These are phyloP conservation scores for Molorchus minor DNA, from an alignment of 2,888 invertebrate species.

Conservation along the genomic window DNA sequence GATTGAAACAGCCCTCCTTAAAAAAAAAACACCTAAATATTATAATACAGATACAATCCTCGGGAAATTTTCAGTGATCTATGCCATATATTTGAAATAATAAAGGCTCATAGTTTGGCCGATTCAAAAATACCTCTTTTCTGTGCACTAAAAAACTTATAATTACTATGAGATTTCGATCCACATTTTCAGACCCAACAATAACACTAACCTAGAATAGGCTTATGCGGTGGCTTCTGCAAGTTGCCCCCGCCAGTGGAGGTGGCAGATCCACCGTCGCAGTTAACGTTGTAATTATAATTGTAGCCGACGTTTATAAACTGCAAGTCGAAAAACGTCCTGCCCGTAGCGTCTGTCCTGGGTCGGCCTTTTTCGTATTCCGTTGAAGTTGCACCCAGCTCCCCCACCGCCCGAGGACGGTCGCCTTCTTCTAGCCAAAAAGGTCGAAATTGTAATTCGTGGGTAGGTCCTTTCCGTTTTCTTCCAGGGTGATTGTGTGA, in stretches of 20 bases:
- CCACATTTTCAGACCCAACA: not conserved
- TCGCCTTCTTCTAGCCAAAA: not conserved
- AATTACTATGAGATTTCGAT: no score
- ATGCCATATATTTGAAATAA: no score
- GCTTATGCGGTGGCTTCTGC: slow-evolving; percentile 26
- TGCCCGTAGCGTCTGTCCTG: slow-evolving; percentile 41
- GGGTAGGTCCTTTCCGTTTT: slow-evolving; percentile 16
- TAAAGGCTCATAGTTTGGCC: no score
- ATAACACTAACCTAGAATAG: slow-evolving; percentile 25
- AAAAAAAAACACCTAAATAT: not conserved
- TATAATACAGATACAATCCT: no score
- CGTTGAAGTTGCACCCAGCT: slow-evolving; percentile 41
- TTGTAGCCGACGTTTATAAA: slow-evolving; percentile 50
- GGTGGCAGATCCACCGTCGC: slow-evolving; percentile 33
- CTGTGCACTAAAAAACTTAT: no score
- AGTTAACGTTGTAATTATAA: slow-evolving; percentile 51
- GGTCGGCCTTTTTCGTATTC: slow-evolving; percentile 30
- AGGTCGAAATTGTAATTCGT: slow-evolving; percentile 6
- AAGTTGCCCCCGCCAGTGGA: slow-evolving; percentile 8
- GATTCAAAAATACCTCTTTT: no score
- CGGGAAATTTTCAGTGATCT: no score
- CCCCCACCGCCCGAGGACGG: slow-evolving; percentile 1
- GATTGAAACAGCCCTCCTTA: slow-evolving; percentile 9
- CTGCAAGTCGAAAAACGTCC: slow-evolving; percentile 51
- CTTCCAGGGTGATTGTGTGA: not conserved